Evolutionary conservation across 1,140 invertebrate genomes (phyloP).

Genomic region (Brachionus angularis): DNA sequence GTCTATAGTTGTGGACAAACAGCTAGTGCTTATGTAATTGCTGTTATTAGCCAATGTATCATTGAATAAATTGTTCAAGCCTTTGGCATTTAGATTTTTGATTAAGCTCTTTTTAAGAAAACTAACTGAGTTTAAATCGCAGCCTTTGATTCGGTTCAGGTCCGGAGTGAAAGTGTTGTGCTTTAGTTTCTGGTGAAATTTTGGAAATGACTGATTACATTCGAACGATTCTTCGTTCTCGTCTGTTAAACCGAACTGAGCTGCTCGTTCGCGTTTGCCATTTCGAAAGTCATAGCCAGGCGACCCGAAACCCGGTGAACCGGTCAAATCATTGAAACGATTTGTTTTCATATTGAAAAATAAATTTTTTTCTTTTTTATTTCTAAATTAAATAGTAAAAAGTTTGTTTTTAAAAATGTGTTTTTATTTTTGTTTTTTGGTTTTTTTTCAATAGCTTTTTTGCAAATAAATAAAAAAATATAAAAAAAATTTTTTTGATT

Average conservation of each 20-base stretch:
- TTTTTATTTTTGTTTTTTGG: too few relatives aligned
- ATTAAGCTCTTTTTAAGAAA: constrained; percentile 27
- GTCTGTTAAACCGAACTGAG: constrained; percentile 48
- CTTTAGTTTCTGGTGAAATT: constrained; percentile 45
- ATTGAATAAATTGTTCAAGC: constrained; percentile 44
- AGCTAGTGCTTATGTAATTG: constrained; percentile 19
- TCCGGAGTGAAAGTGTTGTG: constrained; percentile 44
- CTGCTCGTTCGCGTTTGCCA: constrained; percentile 48
- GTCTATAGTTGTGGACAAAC: constrained; percentile 45
- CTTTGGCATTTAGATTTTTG: constrained; percentile 4
- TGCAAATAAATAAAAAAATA: too few relatives aligned
- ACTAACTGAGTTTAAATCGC: constrained; percentile 15
- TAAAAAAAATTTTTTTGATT: too few relatives aligned
- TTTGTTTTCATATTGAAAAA: constrained; percentile 39
- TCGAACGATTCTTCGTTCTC: constrained; percentile 51
- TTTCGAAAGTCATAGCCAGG: constrained; percentile 49
- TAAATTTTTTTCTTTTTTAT: too few relatives aligned
- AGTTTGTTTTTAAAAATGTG: too few relatives aligned
- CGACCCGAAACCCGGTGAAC: constrained; percentile 50
- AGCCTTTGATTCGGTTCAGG: constrained; percentile 47
- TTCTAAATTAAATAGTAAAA: too few relatives aligned
- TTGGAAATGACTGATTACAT: constrained; percentile 54
- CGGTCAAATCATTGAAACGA: constrained; percentile 45
- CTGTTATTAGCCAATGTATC: constrained; percentile 32
- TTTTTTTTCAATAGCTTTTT: too few relatives aligned